Evolutionary conservation across 2,113 vertebrate species (phyloP).

Genomic region (Arothron firmamentum): DNA sequence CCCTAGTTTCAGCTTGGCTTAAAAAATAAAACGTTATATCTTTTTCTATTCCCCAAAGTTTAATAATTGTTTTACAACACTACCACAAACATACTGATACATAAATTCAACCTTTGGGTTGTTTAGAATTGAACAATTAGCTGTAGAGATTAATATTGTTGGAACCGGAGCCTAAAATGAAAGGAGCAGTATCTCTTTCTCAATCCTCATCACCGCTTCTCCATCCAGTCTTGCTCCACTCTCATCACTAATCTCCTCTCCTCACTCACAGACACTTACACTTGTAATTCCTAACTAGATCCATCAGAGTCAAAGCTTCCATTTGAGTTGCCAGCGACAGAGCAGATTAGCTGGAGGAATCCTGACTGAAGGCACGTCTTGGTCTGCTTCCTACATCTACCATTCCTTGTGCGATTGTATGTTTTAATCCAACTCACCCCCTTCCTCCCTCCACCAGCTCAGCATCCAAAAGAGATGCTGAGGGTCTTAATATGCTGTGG

Average conservation of each 20-base stretch:
- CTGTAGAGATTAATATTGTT: not conserved
- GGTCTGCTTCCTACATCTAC: constrained; percentile 30
- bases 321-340: constrained; percentile 66
- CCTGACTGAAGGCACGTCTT: constrained; percentile 63
- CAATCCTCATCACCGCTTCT: not conserved
- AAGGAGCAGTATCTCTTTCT: not conserved
- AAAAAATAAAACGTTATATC: no score
- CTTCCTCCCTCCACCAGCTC: constrained; percentile 26
- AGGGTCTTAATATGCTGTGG: constrained; percentile 15
- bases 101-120: not conserved
- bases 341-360: constrained; percentile 64
- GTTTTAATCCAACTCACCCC: constrained; percentile 31
- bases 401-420: not conserved
- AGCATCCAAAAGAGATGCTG: constrained; percentile 8
- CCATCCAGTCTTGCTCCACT: not conserved
- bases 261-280: constrained; percentile 72
- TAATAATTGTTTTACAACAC: no score
- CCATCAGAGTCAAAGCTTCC: constrained; percentile 64
- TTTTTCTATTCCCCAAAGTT: no score
- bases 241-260: constrained; percentile 63
- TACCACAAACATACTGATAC: no score
- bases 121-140: no score
- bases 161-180: not conserved
- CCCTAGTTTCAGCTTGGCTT: no score
- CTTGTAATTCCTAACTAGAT: constrained; percentile 73